Conservation (phyloP, 2,888 invertebrate genomes). For the Crossocerus cetratus region DNA sequence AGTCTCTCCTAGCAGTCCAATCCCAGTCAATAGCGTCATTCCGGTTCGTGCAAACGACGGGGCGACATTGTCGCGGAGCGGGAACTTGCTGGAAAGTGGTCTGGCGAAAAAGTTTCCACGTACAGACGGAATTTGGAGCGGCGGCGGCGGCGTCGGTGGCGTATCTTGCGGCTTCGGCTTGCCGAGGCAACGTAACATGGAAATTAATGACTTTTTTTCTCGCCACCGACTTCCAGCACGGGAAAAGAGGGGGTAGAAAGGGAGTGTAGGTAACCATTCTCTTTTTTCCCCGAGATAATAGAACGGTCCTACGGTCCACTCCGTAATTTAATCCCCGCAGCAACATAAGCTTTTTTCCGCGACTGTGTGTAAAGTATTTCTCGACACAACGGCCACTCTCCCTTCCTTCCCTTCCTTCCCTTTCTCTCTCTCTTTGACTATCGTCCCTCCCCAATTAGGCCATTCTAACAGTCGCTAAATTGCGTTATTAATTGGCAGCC, state of each 20-base stretch:
- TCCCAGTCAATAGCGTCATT: too few species aligned
- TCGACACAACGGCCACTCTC: conserved; percentile 1
- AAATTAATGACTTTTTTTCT: conserved; percentile 11
- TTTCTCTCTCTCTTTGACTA: too few species aligned
- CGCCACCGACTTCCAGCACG: background rate
- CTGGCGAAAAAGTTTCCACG: background rate
- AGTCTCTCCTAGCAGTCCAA: too few species aligned
- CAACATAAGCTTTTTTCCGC: conserved; percentile 3
- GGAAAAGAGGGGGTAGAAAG: too few species aligned
- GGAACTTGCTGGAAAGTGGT: conserved; percentile 1
- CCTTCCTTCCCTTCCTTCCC: too few species aligned
- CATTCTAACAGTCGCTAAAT: conserved; percentile 39
- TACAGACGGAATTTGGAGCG: background rate
- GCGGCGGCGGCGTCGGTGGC: background rate
- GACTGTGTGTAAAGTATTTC: conserved; percentile 13
- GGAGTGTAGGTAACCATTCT: background rate
- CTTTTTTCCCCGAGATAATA: background rate
- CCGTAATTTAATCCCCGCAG: conserved; percentile 4
- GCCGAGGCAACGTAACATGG: conserved; percentile 1
- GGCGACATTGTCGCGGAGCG: too few species aligned
- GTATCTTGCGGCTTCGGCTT: conserved; percentile 7
- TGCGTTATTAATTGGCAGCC: conserved; percentile 44
- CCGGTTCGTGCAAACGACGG: too few species aligned
- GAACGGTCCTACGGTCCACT: background rate
- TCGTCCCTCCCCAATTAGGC: conserved; percentile 29